Conservation (phyloP, 2,113 vertebrate genomes). For the Lepisosteus osseus region DNA sequence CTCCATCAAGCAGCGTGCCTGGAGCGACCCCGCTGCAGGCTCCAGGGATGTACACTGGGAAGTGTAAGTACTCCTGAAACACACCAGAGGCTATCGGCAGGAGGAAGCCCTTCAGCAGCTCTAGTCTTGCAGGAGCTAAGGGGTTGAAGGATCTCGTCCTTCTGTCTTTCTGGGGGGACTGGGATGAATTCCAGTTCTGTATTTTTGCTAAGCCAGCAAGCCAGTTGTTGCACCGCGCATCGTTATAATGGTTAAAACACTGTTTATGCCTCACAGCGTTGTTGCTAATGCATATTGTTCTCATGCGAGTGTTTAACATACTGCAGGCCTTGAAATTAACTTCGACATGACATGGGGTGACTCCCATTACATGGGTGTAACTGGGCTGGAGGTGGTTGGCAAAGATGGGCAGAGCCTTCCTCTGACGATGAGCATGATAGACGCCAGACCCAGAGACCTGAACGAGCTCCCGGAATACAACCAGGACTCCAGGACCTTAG, state of each 20-base stretch:
- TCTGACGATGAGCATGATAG: constrained; percentile 69
- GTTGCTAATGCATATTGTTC: too few relatives aligned
- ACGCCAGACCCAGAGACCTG: constrained; percentile 79
- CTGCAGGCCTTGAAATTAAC: constrained; percentile 79
- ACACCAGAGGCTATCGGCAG: too few relatives aligned
- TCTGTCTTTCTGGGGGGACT: not conserved
- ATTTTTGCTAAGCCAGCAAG: too few relatives aligned
- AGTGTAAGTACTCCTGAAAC: constrained; percentile 68
- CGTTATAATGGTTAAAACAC: too few relatives aligned
- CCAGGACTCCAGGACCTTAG: constrained; percentile 78
- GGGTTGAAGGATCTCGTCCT: not conserved
- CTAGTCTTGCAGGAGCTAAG: too few relatives aligned
- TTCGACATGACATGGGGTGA: constrained; percentile 89
- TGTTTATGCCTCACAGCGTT: too few relatives aligned
- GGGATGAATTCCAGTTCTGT: too few relatives aligned
- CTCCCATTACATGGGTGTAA: constrained; percentile 84
- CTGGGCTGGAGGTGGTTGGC: constrained; percentile 87
- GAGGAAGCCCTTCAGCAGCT: too few relatives aligned
- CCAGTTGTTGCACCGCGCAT: too few relatives aligned
- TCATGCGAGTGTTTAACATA: too few relatives aligned
- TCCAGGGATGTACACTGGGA: constrained; percentile 79
- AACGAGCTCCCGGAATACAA: constrained; percentile 81
- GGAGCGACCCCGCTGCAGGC: constrained; percentile 54
- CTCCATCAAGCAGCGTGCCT: constrained; percentile 25
- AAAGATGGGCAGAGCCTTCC: constrained; percentile 77